Conservation (phyloP, 2,888 invertebrate species). For the Schrankia costaestrigalis region DNA sequence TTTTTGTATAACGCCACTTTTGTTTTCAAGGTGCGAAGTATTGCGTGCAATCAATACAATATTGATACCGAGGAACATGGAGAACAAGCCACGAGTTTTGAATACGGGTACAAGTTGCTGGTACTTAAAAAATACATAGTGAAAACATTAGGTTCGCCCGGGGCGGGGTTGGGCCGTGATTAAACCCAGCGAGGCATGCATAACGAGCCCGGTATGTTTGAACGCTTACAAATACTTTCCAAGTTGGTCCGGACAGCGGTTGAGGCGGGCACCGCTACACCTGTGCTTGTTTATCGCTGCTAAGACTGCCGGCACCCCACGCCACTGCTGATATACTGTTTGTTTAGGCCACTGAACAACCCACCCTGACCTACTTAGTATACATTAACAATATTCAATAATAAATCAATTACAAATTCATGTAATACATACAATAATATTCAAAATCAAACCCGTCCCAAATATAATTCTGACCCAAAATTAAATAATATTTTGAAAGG, state of each 20-base stretch:
- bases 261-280: constrained; percentile 56
- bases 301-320: constrained; percentile 53
- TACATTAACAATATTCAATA: constrained; percentile 58
- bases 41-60: constrained; percentile 21
- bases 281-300: constrained; percentile 68
- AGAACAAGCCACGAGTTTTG: constrained; percentile 40
- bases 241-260: constrained; percentile 65
- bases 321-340: constrained; percentile 49
- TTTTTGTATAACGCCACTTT: too few species aligned
- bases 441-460: constrained; percentile 24
- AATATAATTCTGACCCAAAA: constrained; percentile 43
- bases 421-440: constrained; percentile 21
- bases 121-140: constrained; percentile 77
- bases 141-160: constrained; percentile 70
- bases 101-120: constrained; percentile 34
- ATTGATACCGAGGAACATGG: constrained; percentile 35
- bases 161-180: constrained; percentile 68
- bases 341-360: constrained; percentile 56
- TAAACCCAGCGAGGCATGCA: constrained; percentile 77
- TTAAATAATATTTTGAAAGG: constrained; percentile 74
- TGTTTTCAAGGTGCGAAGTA: too few species aligned
- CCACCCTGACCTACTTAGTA: constrained; percentile 56
- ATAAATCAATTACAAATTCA: constrained; percentile 31
- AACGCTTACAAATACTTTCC: constrained; percentile 74
- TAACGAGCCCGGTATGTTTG: constrained; percentile 76